These are phyloP conservation scores for Choristoneura fumiferana DNA, from an alignment of 1,140 invertebrate species.

Conservation along the genomic window DNA sequence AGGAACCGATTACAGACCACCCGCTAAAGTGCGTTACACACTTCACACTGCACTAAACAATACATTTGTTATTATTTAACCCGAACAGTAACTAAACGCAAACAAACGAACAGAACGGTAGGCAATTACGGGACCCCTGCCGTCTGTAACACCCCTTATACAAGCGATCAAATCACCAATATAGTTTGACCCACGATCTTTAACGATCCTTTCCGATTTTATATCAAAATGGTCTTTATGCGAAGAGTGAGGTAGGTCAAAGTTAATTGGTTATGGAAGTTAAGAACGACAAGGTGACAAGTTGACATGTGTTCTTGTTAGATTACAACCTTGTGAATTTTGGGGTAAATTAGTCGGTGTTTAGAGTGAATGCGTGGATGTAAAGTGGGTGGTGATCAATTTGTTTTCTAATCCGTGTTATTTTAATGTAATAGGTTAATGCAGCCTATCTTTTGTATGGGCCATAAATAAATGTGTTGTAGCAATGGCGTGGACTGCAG, in stretches of 20 bases:
- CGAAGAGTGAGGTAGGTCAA: constrained; percentile 33
- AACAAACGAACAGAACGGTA: constrained; percentile 60
- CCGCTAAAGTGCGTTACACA: constrained; percentile 46
- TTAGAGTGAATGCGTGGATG: constrained; percentile 2
- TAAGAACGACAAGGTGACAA: constrained; percentile 48
- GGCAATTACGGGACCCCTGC: constrained; percentile 64
- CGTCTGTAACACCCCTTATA: constrained; percentile 46
- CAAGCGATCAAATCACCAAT: constrained; percentile 34
- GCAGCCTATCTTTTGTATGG: too few relatives aligned
- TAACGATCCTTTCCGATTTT: constrained; percentile 32
- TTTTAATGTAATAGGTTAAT: too few relatives aligned
- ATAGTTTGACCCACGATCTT: constrained; percentile 42
- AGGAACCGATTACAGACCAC: constrained; percentile 51
- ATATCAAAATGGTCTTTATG: constrained; percentile 27
- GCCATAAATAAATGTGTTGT: too few relatives aligned
- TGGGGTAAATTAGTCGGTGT: constrained; percentile 22
- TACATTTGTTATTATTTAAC: constrained; percentile 66
- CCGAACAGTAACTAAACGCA: constrained; percentile 45
- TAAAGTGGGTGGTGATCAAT: not conserved
- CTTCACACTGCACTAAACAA: constrained; percentile 55
- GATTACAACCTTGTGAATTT: constrained; percentile 43
- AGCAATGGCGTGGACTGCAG: too few relatives aligned
- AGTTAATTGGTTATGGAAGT: constrained; percentile 36
- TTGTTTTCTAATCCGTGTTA: constrained; percentile 3
- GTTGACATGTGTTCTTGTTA: constrained; percentile 54